Evolutionary conservation across 1,140 invertebrate genomes (phyloP).

Genomic region (Orchestia grillus): DNA sequence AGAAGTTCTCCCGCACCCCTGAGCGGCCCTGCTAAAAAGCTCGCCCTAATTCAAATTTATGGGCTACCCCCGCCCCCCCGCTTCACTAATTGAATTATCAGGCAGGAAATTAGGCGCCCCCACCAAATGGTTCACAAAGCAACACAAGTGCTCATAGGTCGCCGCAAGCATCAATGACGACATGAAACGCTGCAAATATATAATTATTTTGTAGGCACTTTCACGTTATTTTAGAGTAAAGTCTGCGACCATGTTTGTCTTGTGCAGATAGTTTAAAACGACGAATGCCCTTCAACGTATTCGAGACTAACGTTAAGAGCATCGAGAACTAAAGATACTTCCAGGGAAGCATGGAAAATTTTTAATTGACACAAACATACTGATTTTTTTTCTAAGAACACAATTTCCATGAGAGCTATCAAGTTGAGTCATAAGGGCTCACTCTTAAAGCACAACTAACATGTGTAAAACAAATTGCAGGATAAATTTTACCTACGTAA

Average conservation of each 20-base stretch:
- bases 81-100: conserved; percentile 42
- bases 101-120: conserved; percentile 34
- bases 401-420: not conserved
- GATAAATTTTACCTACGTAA: not conserved
- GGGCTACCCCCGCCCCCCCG: not conserved
- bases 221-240: not conserved
- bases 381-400: not conserved
- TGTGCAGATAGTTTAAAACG: no score
- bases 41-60: conserved; percentile 46
- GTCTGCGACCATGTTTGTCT: not conserved
- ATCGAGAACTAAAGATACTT: not conserved
- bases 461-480: not conserved
- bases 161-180: not conserved
- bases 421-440: not conserved
- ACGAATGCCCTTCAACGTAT: no score
- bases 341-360: not conserved
- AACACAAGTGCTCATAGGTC: not conserved
- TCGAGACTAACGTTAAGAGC: not conserved
- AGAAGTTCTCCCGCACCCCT: not conserved
- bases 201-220: not conserved
- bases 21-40: not conserved
- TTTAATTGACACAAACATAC: not conserved
- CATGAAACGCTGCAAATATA: not conserved
- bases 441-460: not conserved
- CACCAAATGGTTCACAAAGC: not conserved